Percentiles rank a stretch among this genome's conserved stretches.
Conservation (phyloP, 2,113 vertebrate genomes). For the Mixornis gularis region DNA sequence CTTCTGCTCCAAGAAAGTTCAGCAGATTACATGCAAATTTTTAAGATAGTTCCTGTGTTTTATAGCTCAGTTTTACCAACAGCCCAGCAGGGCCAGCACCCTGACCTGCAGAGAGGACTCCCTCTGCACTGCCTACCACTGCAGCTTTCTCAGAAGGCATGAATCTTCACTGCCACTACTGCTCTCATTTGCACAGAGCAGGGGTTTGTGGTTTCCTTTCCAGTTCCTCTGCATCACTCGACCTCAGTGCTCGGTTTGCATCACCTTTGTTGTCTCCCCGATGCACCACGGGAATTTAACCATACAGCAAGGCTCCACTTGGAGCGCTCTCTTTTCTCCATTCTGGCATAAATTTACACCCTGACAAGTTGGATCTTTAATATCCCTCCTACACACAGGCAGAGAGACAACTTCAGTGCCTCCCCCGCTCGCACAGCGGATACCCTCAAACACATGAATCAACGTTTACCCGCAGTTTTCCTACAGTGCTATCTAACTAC, state of each 20-base stretch:
- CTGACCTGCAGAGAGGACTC: not conserved
- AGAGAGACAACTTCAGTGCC: constrained; percentile 8
- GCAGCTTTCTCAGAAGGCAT: not conserved
- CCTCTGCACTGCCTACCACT: not conserved
- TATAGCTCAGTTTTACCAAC: not conserved
- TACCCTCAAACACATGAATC: constrained; percentile 49
- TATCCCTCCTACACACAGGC: constrained; percentile 23
- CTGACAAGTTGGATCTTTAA: constrained; percentile 45
- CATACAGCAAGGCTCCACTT: not conserved
- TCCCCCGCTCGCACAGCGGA: not conserved
- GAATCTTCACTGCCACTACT: not conserved
- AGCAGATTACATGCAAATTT: not conserved
- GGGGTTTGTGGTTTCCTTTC: constrained; percentile 41
- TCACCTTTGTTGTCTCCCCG: not conserved
- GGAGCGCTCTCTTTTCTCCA: not conserved
- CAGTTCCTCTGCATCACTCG: not conserved
- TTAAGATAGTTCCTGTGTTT: not conserved
- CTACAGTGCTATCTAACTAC: not conserved
- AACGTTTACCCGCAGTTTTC: constrained; percentile 38
- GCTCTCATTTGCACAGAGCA: not conserved
- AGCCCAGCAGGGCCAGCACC: not conserved
- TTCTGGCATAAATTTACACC: constrained; percentile 32
- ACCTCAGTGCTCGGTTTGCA: not conserved
- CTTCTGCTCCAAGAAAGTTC: not conserved
- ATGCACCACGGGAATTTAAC: not conserved